Base-by-base conservation (phyloP, 2,888 invertebrate genomes). In the Tetragonisca angustula region DNA sequence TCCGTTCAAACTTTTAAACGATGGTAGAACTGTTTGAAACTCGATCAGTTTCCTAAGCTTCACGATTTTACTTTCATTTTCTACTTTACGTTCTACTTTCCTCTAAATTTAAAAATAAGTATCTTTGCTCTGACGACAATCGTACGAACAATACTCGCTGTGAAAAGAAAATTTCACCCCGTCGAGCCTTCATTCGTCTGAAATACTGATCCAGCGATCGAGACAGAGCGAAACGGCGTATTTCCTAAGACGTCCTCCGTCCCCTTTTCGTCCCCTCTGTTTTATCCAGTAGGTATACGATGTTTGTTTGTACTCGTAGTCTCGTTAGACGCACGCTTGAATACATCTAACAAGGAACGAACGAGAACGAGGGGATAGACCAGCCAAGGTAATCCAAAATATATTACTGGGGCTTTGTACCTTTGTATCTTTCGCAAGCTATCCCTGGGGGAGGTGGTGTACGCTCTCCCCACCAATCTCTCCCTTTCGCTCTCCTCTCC, bases 351-450 rank as follows among this genome's bases (percentile, higher is more conserved):
- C 92, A 90, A 92, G 91, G 81, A 86, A 89, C 81, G 82, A 86
- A 86, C 65, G 70, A 82, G 81, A 86, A 69, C 49, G 70, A 80
- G 69, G 74, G 86, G 70, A 83, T 81, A 85, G 82, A 70, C 77
- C 79, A 79, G 72, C 75, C 85, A 81, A 84, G 88, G 88, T 90
- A 90, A 90, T 89, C 90, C 91, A 92, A 93, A 93, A 93, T 93
- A 93, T 93, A 93, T 93, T 92, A 93, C 91, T 88, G 87, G 86
- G 85, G 92, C 93, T 93, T 93, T 92, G 92, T 93, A 92, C 90
- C 92, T 92, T 92, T 92, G 90, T 92, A 91, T 90, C 86, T 87
- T 85, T 52, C 70, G 80, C 81, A 67, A 80, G 79, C 84, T 81
- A 69, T 82, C 76, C 78, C 54, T 11, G n/a, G 6, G 74, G 67